Evolutionary conservation across 1,140 invertebrate species (phyloP).

Genomic region (Drosophila lowei): DNA sequence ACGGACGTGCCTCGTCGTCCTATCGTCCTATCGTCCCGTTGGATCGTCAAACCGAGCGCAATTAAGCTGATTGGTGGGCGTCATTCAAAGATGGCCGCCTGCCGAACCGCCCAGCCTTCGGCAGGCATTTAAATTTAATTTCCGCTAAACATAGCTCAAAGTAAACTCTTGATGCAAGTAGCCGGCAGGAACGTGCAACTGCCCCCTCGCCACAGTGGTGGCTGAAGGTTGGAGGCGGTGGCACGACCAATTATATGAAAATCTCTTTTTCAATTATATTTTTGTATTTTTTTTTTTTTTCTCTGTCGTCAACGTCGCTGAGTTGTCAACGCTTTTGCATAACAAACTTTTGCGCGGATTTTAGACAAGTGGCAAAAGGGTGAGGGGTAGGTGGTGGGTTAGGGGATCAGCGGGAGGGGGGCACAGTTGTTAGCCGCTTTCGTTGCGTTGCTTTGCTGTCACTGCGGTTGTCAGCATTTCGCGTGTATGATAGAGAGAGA

Average conservation of each 20-base stretch:
- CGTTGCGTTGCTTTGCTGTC: conserved; percentile 23
- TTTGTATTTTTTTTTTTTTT: conserved; percentile 20
- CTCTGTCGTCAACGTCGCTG: conserved; percentile 30
- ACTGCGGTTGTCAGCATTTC: conserved; percentile 50
- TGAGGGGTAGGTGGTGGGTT: neutral
- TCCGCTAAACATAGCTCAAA: conserved; percentile 58
- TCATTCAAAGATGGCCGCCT: conserved; percentile 30
- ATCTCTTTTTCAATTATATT: conserved; percentile 55
- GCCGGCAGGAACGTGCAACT: conserved; percentile 32
- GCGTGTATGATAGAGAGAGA: neutral
- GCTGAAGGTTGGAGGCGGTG: neutral
- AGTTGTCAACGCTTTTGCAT: conserved; percentile 60
- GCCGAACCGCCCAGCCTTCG: conserved; percentile 1
- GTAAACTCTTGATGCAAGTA: conserved; percentile 46
- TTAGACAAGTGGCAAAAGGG: conserved; percentile 25
- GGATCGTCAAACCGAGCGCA: conserved; percentile 45
- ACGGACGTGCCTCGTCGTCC: neutral
- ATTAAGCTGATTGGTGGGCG: conserved; percentile 59
- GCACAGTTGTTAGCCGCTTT: conserved; percentile 9
- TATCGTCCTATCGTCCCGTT: conserved; percentile 20
- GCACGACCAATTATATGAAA: conserved; percentile 50
- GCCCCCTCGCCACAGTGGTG: conserved; percentile 1
- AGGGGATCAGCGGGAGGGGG: neutral
- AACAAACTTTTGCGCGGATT: conserved; percentile 42
- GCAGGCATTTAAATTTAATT: conserved; percentile 55